A percentile compares a stretch with the other conserved stretches of the same genome.
Evolutionary conservation across 2,888 invertebrate species (phyloP).

Genomic region (Flexamia atlantica): DNA sequence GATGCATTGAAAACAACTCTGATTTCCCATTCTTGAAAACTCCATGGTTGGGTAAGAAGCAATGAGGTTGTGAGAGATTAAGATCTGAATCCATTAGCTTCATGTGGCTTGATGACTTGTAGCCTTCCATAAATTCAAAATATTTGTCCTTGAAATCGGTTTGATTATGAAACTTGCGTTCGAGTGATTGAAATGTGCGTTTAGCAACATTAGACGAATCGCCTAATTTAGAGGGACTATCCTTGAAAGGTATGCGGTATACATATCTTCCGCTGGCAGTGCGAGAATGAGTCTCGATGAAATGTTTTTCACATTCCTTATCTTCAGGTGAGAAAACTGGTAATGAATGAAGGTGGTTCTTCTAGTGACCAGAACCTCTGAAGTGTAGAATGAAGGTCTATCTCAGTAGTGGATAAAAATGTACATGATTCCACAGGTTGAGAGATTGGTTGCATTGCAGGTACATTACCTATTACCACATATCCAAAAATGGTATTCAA

Average conservation of each 20-base stretch:
- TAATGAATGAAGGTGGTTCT: not conserved
- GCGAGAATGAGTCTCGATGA: not conserved
- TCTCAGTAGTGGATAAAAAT: not conserved
- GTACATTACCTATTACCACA: not conserved
- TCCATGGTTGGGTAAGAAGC: not conserved
- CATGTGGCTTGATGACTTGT: slow-evolving; percentile 5
- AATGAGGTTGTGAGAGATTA: not conserved
- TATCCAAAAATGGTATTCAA: slow-evolving; percentile 26
- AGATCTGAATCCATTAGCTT: not conserved
- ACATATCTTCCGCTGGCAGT: not conserved
- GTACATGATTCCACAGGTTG: not conserved
- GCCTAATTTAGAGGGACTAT: not conserved
- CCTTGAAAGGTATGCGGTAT: not conserved
- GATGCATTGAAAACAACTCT: slow-evolving; percentile 7
- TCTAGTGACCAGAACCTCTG: not conserved
- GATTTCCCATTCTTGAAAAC: slow-evolving; percentile 3
- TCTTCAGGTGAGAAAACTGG: not conserved
- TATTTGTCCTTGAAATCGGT: slow-evolving; percentile 13
- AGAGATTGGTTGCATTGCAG: not conserved
- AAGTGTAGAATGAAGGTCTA: slow-evolving; percentile 13
- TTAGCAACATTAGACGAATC: not conserved
- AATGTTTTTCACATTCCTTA: slow-evolving; percentile 2
- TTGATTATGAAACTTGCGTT: not conserved
- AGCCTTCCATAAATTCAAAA: not conserved
- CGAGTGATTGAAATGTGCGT: not conserved